phyloP scores from a whole-genome alignment of 2,888 invertebrate species.

The Athetis lepigone region DNA sequence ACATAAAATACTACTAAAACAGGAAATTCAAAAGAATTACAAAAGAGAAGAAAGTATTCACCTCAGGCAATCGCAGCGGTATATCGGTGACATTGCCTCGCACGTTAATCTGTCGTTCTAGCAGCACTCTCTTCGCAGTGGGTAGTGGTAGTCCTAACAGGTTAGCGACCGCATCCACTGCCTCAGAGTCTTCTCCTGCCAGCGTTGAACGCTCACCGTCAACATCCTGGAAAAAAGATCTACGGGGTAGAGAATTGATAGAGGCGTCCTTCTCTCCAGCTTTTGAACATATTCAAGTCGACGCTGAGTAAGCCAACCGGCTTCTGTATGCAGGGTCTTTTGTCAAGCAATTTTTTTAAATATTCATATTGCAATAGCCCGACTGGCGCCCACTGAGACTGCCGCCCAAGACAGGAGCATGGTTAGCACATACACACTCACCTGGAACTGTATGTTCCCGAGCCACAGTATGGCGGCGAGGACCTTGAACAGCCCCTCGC shows the following conservation, averaged over 20 bases:
- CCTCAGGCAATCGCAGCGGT: slow-evolving; percentile 96
- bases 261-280: too few relatives aligned
- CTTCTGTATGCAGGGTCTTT: too few relatives aligned
- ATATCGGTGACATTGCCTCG: slow-evolving; percentile 98
- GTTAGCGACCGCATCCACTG: slow-evolving; percentile 93
- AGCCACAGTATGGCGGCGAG: slow-evolving; percentile 97
- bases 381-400: too few relatives aligned
- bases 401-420: too few relatives aligned
- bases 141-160: slow-evolving; percentile 94
- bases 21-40: too few relatives aligned
- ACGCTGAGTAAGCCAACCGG: too few relatives aligned
- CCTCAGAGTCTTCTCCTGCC: slow-evolving; percentile 92
- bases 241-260: too few relatives aligned
- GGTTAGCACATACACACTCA: slow-evolving; percentile 62
- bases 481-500: slow-evolving; percentile 96
- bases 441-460: slow-evolving; percentile 96
- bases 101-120: slow-evolving; percentile 96
- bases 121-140: slow-evolving; percentile 94
- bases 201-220: slow-evolving; percentile 96
- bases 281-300: too few relatives aligned
- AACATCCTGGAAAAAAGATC: slow-evolving; percentile 92
- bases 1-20: too few relatives aligned
- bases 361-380: too few relatives aligned
- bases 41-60: slow-evolving; percentile 66
- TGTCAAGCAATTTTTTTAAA: too few relatives aligned